Base-by-base conservation (phyloP, 2,888 invertebrate species). In the Phasia obesa region DNA sequence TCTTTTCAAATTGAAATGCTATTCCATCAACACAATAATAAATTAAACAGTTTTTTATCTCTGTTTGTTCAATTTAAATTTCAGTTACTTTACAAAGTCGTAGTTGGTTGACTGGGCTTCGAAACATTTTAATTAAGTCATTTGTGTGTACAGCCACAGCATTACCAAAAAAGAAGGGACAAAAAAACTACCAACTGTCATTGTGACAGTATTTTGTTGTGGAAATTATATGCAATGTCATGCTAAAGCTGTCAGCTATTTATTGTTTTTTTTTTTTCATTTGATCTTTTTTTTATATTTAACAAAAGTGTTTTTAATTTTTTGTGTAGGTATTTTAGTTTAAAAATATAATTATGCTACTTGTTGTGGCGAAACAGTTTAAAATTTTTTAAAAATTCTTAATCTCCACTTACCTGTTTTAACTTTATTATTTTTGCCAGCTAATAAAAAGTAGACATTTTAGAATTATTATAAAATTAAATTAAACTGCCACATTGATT, bases 61-160 rank as follows among this genome's bases (percentile, higher is more conserved):
- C 47, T 27, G 51, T 25, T 27, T 62, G 62, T 62, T 11, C 4
- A 25, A 64, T 64, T 6, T 55, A 62, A 35, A 31, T 73, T 73
- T 65, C 64, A 51, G 21, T 62, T 77, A 60, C 19, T 42, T 69
- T 60, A 42, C 35, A 35, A 57, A 49, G 27, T 65, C 44, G 69
- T 53, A 27, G 55, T 11, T 71, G 60, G 51, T 35, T 53, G 57
- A 44, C 59, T 65, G 70, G 70, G 65, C 75, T 71, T 71, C 67
- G 42, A 81, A 87, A 86, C 86, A 86, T 87, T 88, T 88, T 88
- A 89, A 89, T 89, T 88, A 89, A 89, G 89, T 81, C 88, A 87
- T 89, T 83, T 83, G 79, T 83, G 75, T 59, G 47, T 25, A 62
- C 75, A 67, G 59, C 69, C 25, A 47, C 65, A 71, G 44, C 55